These are phyloP conservation scores for Caenorhabditis sp. DNA, from an alignment of 2,888 invertebrate genomes.

Conservation along the genomic window DNA sequence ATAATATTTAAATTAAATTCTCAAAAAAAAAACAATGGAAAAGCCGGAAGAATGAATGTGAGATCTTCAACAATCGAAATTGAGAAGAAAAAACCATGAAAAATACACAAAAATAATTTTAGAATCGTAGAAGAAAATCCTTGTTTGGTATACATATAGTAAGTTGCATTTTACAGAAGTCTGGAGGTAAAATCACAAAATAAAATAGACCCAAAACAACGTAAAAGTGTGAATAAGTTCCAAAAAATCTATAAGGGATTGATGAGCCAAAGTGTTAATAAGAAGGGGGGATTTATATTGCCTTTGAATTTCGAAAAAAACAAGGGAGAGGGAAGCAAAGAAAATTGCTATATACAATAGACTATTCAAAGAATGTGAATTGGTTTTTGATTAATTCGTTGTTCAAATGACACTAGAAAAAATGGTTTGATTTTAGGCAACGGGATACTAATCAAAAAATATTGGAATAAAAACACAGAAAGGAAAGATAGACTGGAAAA, in stretches of 20 bases:
- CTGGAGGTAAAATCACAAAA: slow-evolving; percentile 6
- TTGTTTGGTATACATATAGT: not conserved
- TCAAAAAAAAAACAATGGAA: not conserved
- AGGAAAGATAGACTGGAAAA: not conserved
- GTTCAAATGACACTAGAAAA: not conserved
- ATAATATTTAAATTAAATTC: slow-evolving; percentile 1
- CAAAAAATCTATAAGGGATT: not conserved
- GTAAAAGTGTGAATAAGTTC: not conserved
- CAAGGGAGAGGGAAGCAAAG: not conserved
- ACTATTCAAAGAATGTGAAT: not conserved
- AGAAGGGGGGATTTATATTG: not conserved
- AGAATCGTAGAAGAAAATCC: not conserved
- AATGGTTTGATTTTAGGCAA: slow-evolving; percentile 1
- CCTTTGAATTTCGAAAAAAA: not conserved
- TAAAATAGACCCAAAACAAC: slow-evolving; percentile 1
- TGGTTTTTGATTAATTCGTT: not conserved
- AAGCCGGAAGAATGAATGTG: not conserved
- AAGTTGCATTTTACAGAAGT: not conserved
- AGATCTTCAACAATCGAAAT: slow-evolving; percentile 46
- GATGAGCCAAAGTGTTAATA: not conserved
- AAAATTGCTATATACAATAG: too few relatives aligned
- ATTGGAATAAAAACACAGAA: not conserved
- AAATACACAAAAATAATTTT: not conserved
- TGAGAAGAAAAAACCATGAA: slow-evolving; percentile 31
- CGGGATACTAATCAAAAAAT: not conserved